These are phyloP conservation scores for Dicrostonyx torquatus DNA, from an alignment of 2,797 vertebrate species.

Conservation along the genomic window DNA sequence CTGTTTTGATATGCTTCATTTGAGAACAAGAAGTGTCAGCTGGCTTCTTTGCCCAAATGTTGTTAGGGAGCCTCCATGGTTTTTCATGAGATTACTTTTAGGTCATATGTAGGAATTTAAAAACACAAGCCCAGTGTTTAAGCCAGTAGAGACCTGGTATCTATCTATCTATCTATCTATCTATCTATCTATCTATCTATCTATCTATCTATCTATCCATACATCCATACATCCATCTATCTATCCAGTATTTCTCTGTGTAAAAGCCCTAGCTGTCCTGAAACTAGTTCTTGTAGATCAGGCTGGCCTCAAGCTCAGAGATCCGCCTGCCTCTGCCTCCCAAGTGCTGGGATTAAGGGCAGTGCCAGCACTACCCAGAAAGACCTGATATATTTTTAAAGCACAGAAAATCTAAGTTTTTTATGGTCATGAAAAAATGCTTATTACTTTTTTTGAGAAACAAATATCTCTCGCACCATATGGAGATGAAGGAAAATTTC, in stretches of 20 bases:
- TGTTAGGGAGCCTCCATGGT: background rate
- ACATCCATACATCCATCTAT: too few relatives aligned
- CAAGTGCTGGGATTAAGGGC: too few relatives aligned
- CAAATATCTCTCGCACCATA: background rate
- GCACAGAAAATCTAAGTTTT: background rate
- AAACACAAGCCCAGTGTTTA: background rate
- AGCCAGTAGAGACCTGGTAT: background rate
- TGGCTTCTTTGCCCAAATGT: background rate
- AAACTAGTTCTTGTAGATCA: too few relatives aligned
- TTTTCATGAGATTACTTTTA: background rate
- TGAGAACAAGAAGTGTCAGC: background rate
- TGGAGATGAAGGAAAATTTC: slow-evolving; percentile 1
- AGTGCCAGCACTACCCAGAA: too few relatives aligned
- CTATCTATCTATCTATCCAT: too few relatives aligned
- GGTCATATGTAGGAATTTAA: background rate
- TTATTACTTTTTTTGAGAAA: slow-evolving; percentile 34
- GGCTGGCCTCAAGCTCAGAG: too few relatives aligned
- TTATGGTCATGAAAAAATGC: slow-evolving; percentile 15
- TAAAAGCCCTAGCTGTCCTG: too few relatives aligned
- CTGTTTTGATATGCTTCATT: background rate
- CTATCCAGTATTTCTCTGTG: too few relatives aligned
- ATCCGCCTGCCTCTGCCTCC: too few relatives aligned
- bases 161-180: too few relatives aligned
- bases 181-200: too few relatives aligned
- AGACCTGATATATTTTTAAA: slow-evolving; percentile 16